Conservation (phyloP, 2,113 vertebrate genomes). For the Bettongia penicillata region DNA sequence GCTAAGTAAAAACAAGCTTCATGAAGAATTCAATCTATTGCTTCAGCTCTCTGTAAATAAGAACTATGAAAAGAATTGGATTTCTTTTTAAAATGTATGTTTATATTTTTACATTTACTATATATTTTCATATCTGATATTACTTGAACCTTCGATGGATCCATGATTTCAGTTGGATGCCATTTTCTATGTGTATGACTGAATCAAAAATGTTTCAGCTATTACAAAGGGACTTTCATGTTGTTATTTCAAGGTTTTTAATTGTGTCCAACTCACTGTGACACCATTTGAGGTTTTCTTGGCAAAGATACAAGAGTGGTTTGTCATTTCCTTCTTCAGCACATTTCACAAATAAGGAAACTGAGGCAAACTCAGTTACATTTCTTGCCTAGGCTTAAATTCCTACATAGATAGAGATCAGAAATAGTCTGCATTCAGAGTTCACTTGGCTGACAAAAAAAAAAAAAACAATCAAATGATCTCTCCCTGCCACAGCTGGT, state of each 20-base stretch:
- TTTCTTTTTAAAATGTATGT: not conserved
- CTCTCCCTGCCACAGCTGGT: not conserved
- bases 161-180: not conserved
- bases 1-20: slow-evolving; percentile 54
- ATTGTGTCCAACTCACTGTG: too few relatives aligned
- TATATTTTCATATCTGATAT: not conserved
- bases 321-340: too few relatives aligned
- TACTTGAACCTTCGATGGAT: not conserved
- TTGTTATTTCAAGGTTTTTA: too few relatives aligned
- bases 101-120: not conserved
- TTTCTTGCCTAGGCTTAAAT: too few relatives aligned
- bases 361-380: too few relatives aligned
- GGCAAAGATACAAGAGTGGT: too few relatives aligned
- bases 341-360: too few relatives aligned
- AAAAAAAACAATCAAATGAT: not conserved
- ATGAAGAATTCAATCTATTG: slow-evolving; percentile 60
- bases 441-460: not conserved
- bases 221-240: too few relatives aligned
- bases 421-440: not conserved
- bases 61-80: slow-evolving; percentile 22
- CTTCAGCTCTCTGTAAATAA: slow-evolving; percentile 54
- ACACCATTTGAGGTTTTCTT: too few relatives aligned
- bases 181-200: too few relatives aligned
- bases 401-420: too few relatives aligned
- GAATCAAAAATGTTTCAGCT: too few relatives aligned